Evolutionary conservation across 2,888 invertebrate species (phyloP).

Genomic region (Nemotelus nigrinus): DNA sequence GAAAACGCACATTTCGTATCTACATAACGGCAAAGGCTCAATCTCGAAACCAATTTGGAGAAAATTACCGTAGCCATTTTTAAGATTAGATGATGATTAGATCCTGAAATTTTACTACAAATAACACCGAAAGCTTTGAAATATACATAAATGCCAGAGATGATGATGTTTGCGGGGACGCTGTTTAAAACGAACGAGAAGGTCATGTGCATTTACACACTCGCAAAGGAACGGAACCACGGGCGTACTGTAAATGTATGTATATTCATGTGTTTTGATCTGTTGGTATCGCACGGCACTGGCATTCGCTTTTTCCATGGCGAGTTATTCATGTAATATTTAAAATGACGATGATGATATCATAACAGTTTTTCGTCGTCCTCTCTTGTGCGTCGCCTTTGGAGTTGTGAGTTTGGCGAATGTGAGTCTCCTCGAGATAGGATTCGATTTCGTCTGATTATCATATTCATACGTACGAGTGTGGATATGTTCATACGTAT

Average conservation of each 20-base stretch:
- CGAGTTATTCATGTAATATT: constrained; percentile 18
- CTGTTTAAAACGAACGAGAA: neutral
- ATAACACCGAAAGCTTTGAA: neutral
- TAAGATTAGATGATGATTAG: constrained; percentile 24
- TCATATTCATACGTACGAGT: constrained; percentile 3
- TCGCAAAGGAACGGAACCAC: neutral
- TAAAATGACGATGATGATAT: constrained; percentile 2
- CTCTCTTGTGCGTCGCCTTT: neutral
- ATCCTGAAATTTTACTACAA: constrained; percentile 15
- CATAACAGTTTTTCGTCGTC: constrained; percentile 9
- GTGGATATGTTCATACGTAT: neutral
- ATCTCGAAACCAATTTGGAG: constrained; percentile 2
- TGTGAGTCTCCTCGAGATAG: neutral
- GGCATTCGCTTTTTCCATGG: neutral
- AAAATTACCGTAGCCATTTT: constrained; percentile 14
- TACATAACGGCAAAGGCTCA: neutral
- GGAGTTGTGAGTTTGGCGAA: too few species aligned
- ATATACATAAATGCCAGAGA: too few species aligned
- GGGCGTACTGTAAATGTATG: neutral
- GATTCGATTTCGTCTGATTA: constrained; percentile 9
- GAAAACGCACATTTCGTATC: constrained; percentile 18
- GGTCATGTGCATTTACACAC: neutral
- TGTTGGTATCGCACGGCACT: neutral
- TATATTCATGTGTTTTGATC: too few species aligned
- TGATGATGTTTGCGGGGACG: too few species aligned